These are phyloP conservation scores for Clarias platycephalus DNA, from an alignment of 2,797 vertebrate species.

Conservation along the genomic window DNA sequence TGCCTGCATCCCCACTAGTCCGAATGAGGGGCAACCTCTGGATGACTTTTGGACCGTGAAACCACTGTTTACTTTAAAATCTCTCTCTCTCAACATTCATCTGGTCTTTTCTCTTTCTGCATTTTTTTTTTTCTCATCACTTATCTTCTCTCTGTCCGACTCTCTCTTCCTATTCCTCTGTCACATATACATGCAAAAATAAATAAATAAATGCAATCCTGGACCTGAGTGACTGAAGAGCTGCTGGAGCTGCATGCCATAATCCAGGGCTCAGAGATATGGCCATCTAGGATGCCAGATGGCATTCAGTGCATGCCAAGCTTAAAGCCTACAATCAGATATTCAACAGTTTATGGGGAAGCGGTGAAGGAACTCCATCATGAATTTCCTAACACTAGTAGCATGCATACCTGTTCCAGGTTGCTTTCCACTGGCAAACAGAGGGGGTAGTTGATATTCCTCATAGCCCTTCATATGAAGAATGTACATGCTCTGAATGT, in stretches of 20 bases:
- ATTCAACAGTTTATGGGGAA: constrained; percentile 24
- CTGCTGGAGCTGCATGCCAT: constrained; percentile 20
- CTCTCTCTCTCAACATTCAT: not conserved
- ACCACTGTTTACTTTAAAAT: constrained; percentile 6
- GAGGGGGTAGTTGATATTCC: constrained; percentile 7
- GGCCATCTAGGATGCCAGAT: constrained; percentile 39
- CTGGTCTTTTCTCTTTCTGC: constrained; percentile 1
- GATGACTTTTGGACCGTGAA: constrained; percentile 17
- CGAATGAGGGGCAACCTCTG: constrained; percentile 21
- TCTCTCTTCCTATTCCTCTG: not conserved
- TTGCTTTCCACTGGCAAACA: constrained; percentile 19
- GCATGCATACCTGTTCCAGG: constrained; percentile 35
- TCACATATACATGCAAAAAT: not conserved
- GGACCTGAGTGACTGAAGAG: constrained; percentile 20
- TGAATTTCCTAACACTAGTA: constrained; percentile 7
- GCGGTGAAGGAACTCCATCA: constrained; percentile 32
- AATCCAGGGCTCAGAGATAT: constrained; percentile 14
- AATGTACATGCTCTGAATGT: constrained; percentile 47
- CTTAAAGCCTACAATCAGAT: constrained; percentile 18
- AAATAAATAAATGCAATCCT: not conserved
- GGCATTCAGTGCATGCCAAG: constrained; percentile 17
- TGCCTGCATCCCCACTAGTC: constrained; percentile 25
- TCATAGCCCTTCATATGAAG: constrained; percentile 22
- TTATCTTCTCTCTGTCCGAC: not conserved
- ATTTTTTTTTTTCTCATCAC: not conserved